Base-by-base conservation (phyloP, 2,797 vertebrate genomes). In the Hippoglossus hippoglossus region DNA sequence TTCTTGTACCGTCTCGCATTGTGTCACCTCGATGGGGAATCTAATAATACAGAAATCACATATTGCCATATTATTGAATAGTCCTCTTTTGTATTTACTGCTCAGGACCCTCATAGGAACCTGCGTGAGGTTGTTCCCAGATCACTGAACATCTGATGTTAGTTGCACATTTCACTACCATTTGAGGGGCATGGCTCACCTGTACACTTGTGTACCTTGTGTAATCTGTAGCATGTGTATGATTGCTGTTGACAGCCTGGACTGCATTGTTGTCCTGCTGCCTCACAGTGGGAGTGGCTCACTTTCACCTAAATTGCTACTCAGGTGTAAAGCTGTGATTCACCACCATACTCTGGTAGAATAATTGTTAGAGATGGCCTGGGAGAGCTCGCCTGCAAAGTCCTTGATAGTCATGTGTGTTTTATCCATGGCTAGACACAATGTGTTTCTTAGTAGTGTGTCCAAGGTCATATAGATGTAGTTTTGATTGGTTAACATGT, bases 161-260 rank as follows among this genome's bases (percentile, higher is more conserved):
- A 56, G 73, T 75, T 71, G n/a, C 80, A 87, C 84, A 82, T 90
- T 75, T 86, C 85, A 90, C 79, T 73, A 81, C 76, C 89, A 89
- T 90, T 77, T 72, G 63, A 87, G 76, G 80, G 83, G 72, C 89
- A 84, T 92, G 89, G 84, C 89, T 91, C 86, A 90, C 84, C 85
- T 50, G 59, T 53, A 50, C 71, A 68, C 58, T 57, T 52, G 67
- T 61, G 36, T 55, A 63, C 26, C 50, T 25, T 46, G 13, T 55
- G 53, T 79, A 49, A 66, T 81, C 34, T 65, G 21, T 62, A 64
- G 63, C 66, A 64, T 59, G 52, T 79, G 62, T 63, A 8, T 52
- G 18, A 54, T 44, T 77, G 26, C 31, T 59, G 53, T 51, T 24
- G 46, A 26, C 50, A 63, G 73, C 31, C 51, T 71, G 58, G 55